Base-by-base conservation (phyloP, 2,113 vertebrate genomes). In the Steatornis caripensis region DNA sequence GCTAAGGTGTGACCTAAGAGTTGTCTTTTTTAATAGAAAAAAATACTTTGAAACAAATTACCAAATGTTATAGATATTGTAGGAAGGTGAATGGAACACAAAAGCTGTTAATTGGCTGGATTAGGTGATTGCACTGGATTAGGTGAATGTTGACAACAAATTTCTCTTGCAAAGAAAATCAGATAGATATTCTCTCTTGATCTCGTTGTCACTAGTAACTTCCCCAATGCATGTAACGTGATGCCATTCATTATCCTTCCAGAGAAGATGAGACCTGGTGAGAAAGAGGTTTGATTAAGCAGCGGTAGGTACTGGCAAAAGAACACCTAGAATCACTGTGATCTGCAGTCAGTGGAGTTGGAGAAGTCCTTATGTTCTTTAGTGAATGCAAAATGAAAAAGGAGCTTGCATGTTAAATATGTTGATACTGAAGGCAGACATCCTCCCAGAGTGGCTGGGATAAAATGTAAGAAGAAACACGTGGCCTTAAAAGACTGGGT, bases 321-420 rank as follows among this genome's bases (percentile, higher is more conserved):
- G 36, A 68, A 27, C 57, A 58, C 12, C 61, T 82, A 6, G 58
- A 62, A 20, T 11, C 7, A 10, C 48, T 84, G 26, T 62, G 12
- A 55, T 79, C 27, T 53, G 19, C 2, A 1, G 6, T 32, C 29
- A 45, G 16, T 61, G 32, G 54, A 65, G 17, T 16, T 77, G 54
- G 15, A 30, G 11, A 43, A 36, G 15, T 51, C 37, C 13, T 68
- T 45, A 11, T 75, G 74, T 87, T 62, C 49, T 66, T 84, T 58
- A 51, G 26, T 22, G 36, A 93, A 26, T 51, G 48, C 51, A 84
- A 54, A 84, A 75, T 58, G 27, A 46, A 84, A 84, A 84, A 46
- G 1, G 2, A 48, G 5, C 8, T 70, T 3, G 0, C 3, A 1
- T 70, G 15, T 54, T 54, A 54, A 70, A 14, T 66, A 29, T 6